These are phyloP conservation scores for Sandelia bainsii DNA, from an alignment of 2,797 vertebrate species.

Conservation along the genomic window DNA sequence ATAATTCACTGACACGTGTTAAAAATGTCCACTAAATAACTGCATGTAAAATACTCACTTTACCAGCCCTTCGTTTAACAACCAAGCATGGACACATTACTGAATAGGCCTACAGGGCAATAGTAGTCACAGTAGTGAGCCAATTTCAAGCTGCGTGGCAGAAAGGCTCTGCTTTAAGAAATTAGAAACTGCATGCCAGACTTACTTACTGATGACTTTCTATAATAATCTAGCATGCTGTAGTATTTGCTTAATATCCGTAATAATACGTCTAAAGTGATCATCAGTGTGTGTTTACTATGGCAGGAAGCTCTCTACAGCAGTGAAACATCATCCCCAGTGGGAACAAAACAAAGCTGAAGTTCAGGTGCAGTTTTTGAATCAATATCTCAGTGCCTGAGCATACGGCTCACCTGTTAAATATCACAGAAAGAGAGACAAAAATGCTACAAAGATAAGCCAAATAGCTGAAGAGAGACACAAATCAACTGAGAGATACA, in stretches of 20 bases:
- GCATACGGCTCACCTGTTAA: neutral
- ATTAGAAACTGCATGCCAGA: too few species aligned
- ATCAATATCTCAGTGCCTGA: neutral
- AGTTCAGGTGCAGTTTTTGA: neutral
- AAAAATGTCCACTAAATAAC: neutral
- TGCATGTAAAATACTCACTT: too few species aligned
- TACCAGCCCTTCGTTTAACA: too few species aligned
- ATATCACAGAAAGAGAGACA: neutral
- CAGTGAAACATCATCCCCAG: neutral
- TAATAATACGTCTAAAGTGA: neutral
- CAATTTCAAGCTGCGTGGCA: too few species aligned
- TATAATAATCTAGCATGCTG: neutral
- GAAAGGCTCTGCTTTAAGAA: too few species aligned
- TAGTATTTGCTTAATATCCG: neutral
- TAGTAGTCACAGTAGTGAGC: too few species aligned
- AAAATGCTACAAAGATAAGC: neutral
- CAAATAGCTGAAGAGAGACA: too few species aligned
- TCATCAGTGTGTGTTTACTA: neutral
- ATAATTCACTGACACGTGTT: slow-evolving; percentile 6
- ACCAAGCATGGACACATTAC: neutral
- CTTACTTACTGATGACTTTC: too few species aligned
- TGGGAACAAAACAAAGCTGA: neutral
- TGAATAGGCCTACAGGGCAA: neutral
- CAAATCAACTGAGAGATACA: too few species aligned
- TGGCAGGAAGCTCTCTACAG: neutral